A percentile compares a stretch with the other conserved stretches of the same genome.
Evolutionary conservation across 2,113 vertebrate species (phyloP).

Genomic region (Panurus biarmicus): DNA sequence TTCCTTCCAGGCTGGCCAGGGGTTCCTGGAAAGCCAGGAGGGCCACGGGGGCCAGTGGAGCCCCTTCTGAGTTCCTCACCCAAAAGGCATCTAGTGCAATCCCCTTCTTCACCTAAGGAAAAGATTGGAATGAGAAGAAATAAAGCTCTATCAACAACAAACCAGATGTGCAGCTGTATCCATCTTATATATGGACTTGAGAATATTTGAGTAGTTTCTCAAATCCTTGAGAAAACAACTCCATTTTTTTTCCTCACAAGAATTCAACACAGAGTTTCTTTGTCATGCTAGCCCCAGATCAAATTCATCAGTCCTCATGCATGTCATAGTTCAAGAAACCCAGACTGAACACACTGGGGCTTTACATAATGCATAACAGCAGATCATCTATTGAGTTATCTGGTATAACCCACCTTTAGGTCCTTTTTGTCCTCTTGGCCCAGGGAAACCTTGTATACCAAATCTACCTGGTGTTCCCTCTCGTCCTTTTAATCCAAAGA

Average conservation of each 20-base stretch:
- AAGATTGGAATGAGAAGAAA: background rate
- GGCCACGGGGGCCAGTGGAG: slow-evolving; percentile 61
- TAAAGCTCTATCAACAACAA: background rate
- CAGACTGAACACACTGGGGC: background rate
- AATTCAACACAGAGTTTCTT: background rate
- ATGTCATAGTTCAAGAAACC: background rate
- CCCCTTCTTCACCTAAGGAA: slow-evolving; percentile 68
- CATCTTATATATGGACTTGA: background rate
- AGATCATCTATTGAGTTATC: background rate
- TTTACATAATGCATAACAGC: background rate
- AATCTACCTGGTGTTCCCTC: slow-evolving; percentile 40
- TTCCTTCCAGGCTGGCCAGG: slow-evolving; percentile 62
- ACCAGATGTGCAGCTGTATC: background rate
- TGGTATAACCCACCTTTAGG: slow-evolving; percentile 66
- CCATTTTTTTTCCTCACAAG: background rate
- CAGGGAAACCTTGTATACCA: slow-evolving; percentile 67
- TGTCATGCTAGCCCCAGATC: background rate
- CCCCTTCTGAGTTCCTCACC: slow-evolving; percentile 28
- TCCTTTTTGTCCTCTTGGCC: slow-evolving; percentile 68
- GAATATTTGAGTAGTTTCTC: background rate
- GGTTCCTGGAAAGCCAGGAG: slow-evolving; percentile 68
- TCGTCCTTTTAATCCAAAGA: slow-evolving; percentile 68
- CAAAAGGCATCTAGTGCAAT: slow-evolving; percentile 61
- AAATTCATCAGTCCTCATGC: background rate
- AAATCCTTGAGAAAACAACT: background rate